Percentiles rank a stretch among this genome's conserved stretches.
Evolutionary conservation across 2,113 vertebrate genomes (phyloP).

Genomic region (Thomomys bottae): DNA sequence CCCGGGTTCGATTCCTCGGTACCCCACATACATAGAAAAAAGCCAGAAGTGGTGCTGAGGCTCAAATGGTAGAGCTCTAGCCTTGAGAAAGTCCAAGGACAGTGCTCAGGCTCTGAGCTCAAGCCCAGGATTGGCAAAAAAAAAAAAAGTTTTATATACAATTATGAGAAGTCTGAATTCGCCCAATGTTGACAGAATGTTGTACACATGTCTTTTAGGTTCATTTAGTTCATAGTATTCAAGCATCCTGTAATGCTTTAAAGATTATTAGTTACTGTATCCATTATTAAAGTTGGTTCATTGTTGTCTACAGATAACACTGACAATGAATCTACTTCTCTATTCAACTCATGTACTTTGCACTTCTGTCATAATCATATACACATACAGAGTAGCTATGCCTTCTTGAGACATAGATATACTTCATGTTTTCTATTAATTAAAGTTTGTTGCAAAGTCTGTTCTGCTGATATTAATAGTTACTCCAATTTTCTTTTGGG

Average conservation of each 20-base stretch:
- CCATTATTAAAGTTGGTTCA: background rate
- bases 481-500: background rate
- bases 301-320: background rate
- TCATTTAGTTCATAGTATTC: background rate
- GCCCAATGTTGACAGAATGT: background rate
- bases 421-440: background rate
- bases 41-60: too few relatives aligned
- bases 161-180: background rate
- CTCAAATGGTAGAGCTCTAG: too few relatives aligned
- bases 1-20: too few relatives aligned
- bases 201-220: background rate
- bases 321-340: background rate
- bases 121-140: too few relatives aligned
- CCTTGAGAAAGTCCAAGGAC: too few relatives aligned
- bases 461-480: background rate
- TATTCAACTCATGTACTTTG: background rate
- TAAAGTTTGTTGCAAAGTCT: background rate
- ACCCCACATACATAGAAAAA: too few relatives aligned
- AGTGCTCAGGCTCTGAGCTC: too few relatives aligned
- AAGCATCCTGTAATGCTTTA: background rate
- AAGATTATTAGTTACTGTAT: background rate
- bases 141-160: background rate
- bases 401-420: background rate
- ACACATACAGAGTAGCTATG: background rate
- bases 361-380: background rate